Conservation (phyloP, 2,888 invertebrate species). For the Neria commutata region DNA sequence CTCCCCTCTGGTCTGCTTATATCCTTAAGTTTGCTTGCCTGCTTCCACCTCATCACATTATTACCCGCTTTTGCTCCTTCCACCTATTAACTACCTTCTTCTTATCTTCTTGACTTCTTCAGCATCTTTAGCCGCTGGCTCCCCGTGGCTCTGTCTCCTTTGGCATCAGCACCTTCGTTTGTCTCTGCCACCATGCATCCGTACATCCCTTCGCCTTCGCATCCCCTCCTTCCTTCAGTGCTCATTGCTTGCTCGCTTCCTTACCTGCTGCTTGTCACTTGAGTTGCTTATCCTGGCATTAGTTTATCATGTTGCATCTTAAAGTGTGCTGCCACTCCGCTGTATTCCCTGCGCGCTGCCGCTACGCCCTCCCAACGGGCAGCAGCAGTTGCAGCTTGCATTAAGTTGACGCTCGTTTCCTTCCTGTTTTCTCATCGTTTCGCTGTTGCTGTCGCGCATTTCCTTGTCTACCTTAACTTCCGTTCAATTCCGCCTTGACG, state of each 20-base stretch:
- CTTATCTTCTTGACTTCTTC: no score
- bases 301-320: background rate
- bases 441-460: background rate
- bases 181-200: no score
- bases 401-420: background rate
- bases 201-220: background rate
- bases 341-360: background rate
- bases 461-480: background rate
- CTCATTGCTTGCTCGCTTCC: background rate
- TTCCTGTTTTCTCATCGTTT: background rate
- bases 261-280: background rate
- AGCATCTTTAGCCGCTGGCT: no score
- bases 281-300: background rate
- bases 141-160: no score
- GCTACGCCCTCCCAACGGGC: background rate
- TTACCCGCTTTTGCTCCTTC: no score
- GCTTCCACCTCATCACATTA: no score
- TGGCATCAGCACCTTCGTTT: no score
- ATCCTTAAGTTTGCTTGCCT: no score
- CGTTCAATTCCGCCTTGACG: background rate
- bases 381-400: background rate
- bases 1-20: no score
- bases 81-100: no score
- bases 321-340: no score
- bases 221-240: background rate